Percentiles rank a stretch among this genome's conserved stretches.
These are phyloP conservation scores for Ectropis crepuscularia DNA, from an alignment of 2,888 invertebrate genomes.

Conservation along the genomic window DNA sequence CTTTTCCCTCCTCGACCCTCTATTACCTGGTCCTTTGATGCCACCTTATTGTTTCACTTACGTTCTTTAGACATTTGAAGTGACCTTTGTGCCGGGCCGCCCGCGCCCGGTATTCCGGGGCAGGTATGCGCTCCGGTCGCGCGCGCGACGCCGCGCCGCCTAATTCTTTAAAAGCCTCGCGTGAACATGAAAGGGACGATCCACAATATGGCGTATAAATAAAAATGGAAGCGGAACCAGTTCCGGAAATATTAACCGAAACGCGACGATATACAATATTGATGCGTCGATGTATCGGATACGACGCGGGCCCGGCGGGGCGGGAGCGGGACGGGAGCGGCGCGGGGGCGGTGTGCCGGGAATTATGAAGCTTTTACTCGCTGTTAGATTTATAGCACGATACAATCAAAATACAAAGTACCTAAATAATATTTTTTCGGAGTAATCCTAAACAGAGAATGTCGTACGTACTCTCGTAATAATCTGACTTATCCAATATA, in stretches of 20 bases:
- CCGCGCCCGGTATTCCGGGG: neutral
- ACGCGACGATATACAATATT: neutral
- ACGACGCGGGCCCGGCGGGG: neutral
- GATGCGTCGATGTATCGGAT: neutral
- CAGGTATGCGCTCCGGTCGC: neutral
- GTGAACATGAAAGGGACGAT: constrained; percentile 4
- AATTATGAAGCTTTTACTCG: too few species aligned
- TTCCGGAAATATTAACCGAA: neutral
- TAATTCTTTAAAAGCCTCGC: constrained; percentile 7
- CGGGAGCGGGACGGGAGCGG: too few species aligned
- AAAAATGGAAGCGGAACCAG: constrained; percentile 1
- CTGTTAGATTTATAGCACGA: too few species aligned
- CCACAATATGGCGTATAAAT: constrained; percentile 4
- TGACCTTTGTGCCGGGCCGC: neutral
- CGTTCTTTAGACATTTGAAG: neutral
- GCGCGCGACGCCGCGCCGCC: neutral
- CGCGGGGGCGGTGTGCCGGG: too few species aligned
- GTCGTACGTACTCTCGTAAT: too few species aligned
- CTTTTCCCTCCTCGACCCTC: constrained; percentile 9
- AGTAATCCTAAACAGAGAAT: too few species aligned
- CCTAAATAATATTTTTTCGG: too few species aligned
- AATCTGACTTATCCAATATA: too few species aligned
- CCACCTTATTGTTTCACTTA: constrained; percentile 8
- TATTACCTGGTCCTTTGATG: constrained; percentile 14
- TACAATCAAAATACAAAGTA: too few species aligned